These are phyloP conservation scores for Nomada fabriciana DNA, from an alignment of 2,888 invertebrate genomes.

Conservation along the genomic window DNA sequence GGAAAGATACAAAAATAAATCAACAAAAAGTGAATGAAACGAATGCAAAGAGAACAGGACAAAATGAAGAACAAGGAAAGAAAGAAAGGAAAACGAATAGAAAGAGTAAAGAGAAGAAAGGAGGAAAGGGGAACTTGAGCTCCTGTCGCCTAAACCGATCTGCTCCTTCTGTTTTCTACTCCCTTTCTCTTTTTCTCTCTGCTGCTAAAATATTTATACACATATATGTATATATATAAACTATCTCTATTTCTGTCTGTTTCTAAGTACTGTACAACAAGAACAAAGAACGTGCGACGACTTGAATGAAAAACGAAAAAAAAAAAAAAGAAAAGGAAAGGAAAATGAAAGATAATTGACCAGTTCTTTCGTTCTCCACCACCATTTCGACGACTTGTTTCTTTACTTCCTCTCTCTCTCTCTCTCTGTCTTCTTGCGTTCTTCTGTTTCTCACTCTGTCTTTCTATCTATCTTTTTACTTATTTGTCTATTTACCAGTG, in stretches of 20 bases:
- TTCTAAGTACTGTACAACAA: slow-evolving; percentile 12
- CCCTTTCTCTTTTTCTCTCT: slow-evolving; percentile 31
- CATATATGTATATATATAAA: slow-evolving; percentile 5
- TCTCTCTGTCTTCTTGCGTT: slow-evolving; percentile 28
- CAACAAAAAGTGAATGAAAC: neutral
- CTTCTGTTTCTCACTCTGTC: slow-evolving; percentile 30
- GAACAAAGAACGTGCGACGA: slow-evolving; percentile 11
- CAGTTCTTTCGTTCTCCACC: slow-evolving; percentile 18
- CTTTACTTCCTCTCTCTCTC: slow-evolving; percentile 24
- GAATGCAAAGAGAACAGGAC: neutral
- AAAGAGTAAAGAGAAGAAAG: neutral
- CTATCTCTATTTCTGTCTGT: slow-evolving; percentile 12
- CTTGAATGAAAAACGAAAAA: neutral
- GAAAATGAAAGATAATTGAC: neutral
- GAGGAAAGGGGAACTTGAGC: slow-evolving; percentile 47
- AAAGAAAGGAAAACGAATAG: neutral
- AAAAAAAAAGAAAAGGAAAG: neutral
- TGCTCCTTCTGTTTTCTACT: slow-evolving; percentile 53
- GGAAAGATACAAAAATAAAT: neutral
- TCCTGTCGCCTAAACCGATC: slow-evolving; percentile 46
- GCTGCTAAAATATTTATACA: slow-evolving; percentile 1
- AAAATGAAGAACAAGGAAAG: slow-evolving; percentile 6
- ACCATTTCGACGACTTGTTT: slow-evolving; percentile 20
- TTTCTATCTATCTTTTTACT: neutral
- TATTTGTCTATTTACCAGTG: slow-evolving; percentile 6